Percentiles rank a stretch among this genome's conserved stretches.
These are phyloP conservation scores for Dromas ardeola DNA, from an alignment of 2,113 vertebrate genomes.

Conservation along the genomic window DNA sequence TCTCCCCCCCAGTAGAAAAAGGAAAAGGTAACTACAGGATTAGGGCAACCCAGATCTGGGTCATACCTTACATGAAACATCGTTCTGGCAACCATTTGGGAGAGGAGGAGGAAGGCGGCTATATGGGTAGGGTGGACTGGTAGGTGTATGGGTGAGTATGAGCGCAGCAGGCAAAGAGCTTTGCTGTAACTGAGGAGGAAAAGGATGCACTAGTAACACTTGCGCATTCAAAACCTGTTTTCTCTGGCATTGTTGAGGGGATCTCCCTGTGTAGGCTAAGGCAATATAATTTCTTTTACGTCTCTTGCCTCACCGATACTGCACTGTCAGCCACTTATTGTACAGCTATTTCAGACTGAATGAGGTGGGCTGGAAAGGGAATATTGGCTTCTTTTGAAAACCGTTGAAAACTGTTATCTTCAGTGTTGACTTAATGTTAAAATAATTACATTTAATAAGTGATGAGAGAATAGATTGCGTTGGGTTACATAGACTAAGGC, in stretches of 20 bases:
- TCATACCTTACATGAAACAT: neutral
- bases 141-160: neutral
- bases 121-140: neutral
- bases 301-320: neutral
- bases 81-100: neutral
- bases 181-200: neutral
- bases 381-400: neutral
- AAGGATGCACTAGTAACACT: neutral
- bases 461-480: neutral
- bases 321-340: neutral
- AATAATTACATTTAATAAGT: neutral
- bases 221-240: neutral
- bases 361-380: neutral
- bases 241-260: neutral
- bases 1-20: neutral
- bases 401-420: neutral
- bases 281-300: neutral
- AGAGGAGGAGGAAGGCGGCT: neutral
- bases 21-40: neutral
- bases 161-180: neutral
- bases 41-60: neutral
- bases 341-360: neutral
- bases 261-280: neutral
- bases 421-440: neutral
- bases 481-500: neutral